phyloP scores from a whole-genome alignment of 2,113 vertebrate species.

The Hepsetus odoe region DNA sequence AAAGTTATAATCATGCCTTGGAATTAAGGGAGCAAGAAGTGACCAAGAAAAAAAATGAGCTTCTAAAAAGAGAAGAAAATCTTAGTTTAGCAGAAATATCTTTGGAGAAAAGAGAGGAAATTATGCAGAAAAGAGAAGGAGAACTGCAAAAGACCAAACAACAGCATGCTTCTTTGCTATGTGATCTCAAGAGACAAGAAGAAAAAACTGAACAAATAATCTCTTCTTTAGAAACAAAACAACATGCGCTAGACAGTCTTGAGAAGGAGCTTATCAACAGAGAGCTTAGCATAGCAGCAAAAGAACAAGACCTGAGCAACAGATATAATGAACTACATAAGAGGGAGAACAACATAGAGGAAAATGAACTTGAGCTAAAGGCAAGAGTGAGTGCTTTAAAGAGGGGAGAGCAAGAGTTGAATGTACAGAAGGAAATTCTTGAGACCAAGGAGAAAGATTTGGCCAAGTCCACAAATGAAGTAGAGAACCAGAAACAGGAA shows the following conservation, averaged over 20 bases:
- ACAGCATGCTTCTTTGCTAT: conserved; percentile 1
- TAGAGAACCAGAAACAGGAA: conserved; percentile 63
- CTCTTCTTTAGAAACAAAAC: conserved; percentile 40
- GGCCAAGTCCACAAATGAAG: conserved; percentile 46
- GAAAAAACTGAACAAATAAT: conserved; percentile 22
- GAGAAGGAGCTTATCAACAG: conserved; percentile 5
- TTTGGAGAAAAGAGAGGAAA: conserved; percentile 43
- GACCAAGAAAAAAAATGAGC: conserved; percentile 27
- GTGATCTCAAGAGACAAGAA: conserved; percentile 39
- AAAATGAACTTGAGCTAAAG: conserved; percentile 15
- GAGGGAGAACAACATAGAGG: conserved; percentile 17
- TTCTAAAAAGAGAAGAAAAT: conserved; percentile 39
- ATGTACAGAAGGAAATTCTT: conserved; percentile 36
- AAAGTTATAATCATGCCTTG: conserved; percentile 21
- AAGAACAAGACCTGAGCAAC: conserved; percentile 19
- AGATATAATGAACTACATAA: conserved; percentile 26
- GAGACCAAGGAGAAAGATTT: conserved; percentile 52
- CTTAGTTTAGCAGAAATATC: conserved; percentile 38
- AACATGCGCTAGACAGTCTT: not conserved
- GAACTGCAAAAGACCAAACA: conserved; percentile 19
- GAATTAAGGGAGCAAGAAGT: conserved; percentile 36
- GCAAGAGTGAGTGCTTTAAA: conserved; percentile 16
- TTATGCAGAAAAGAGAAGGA: conserved; percentile 39
- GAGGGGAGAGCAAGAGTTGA: conserved; percentile 39
- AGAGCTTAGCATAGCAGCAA: conserved; percentile 5